Percentiles rank a stretch among this genome's conserved stretches.
phyloP scores from a whole-genome alignment of 2,888 invertebrate species.

The Thereva unica region DNA sequence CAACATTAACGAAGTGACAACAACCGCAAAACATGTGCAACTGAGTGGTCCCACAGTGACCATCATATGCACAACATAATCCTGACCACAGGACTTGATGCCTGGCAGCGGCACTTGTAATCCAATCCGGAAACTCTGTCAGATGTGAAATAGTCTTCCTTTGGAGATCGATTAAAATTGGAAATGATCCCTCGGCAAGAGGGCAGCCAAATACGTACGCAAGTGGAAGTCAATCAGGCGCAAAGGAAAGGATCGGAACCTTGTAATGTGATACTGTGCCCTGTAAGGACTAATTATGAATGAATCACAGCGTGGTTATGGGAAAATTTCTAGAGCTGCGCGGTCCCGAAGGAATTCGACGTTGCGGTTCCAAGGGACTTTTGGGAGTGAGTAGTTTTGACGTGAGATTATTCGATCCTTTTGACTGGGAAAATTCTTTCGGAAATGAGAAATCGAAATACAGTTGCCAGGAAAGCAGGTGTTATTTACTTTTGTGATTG shows the following conservation, averaged over 20 bases:
- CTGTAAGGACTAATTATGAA: conserved; percentile 39
- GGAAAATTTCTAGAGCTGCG: conserved; percentile 26
- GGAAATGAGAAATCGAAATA: too few relatives aligned
- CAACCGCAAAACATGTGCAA: too few relatives aligned
- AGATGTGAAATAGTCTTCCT: conserved; percentile 7
- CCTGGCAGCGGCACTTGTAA: conserved; percentile 19
- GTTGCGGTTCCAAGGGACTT: conserved; percentile 33
- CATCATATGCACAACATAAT: not conserved
- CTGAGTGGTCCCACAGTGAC: too few relatives aligned
- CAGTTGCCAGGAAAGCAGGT: too few relatives aligned
- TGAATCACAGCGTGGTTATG: conserved; percentile 36
- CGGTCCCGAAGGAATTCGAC: too few relatives aligned
- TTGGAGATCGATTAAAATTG: conserved; percentile 5
- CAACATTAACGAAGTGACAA: not conserved
- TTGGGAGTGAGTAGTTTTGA: not conserved
- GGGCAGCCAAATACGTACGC: not conserved
- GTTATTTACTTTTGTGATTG: too few relatives aligned
- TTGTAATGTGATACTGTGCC: conserved; percentile 35
- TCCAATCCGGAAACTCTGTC: conserved; percentile 7
- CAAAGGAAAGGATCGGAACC: not conserved
- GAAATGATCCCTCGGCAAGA: not conserved
- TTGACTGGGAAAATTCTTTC: too few relatives aligned
- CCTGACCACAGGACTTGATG: conserved; percentile 14
- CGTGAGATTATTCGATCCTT: too few relatives aligned
- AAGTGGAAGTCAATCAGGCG: not conserved